Evolutionary conservation across 2,797 vertebrate genomes (phyloP), one percentile per base, ranked within the genome.

Genomic region (Anomalospiza imberbis): DNA sequence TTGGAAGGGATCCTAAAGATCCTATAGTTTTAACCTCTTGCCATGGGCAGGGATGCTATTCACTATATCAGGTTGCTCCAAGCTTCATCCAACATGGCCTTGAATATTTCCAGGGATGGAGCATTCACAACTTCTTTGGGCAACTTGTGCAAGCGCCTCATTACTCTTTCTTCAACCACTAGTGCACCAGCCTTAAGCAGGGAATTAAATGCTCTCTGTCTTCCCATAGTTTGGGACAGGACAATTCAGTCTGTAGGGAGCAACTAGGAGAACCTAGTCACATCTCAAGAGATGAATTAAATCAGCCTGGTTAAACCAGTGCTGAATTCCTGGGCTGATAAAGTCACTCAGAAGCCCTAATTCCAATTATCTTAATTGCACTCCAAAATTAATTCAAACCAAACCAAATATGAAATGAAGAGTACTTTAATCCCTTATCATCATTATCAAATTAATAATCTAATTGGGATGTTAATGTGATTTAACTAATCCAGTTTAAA

Each of bases 401-500:
- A 65, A 62, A 53, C 14, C 4, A 74, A 70, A 51, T 40, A 3
- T 45, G 48, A 74, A 77, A 80, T 1, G 2, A 72, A 82, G 63
- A 66, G 12, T 16, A 53, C 42, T 83, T 85, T 90, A 92, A 90
- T 93, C 62, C 73, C 77, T 54, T 17, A 14, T 65, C 32, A 45
- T 54, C 65, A 36, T 54, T 10, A 54, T 36, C 21, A 78, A 65
- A 36, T 54, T 36, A 54, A 16, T 34, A 62, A 77, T 60, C 24
- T 92, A 9, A 67, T 86, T 54, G 51, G 38, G 76, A 57, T 76
- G 53, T 44, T 89, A 92, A 88, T 73, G 24, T 1, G 2, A 68
- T 86, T 91, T 80, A 58, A 73, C 61, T 86, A 89, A 89, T 81
- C 40, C 84, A 67, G 70, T 74, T 91, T 81, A 70, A 80, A 91